phyloP scores from a whole-genome alignment of 2,113 vertebrate species.

The Tichodroma muraria region DNA sequence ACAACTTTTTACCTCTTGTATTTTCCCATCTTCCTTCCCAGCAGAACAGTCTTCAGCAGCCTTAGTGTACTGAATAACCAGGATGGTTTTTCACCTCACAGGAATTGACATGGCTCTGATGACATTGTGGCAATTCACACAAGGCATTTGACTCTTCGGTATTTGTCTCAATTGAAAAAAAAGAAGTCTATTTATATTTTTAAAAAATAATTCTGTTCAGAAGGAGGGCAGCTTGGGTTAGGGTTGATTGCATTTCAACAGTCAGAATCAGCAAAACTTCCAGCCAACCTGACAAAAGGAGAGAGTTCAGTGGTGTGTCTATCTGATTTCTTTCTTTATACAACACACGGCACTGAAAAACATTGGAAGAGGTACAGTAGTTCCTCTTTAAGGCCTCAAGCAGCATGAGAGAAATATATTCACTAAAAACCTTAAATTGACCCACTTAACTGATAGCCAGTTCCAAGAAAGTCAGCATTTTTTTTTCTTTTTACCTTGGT shows the following conservation, averaged over 20 bases:
- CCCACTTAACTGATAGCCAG: background rate
- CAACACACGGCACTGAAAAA: background rate
- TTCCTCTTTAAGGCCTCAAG: slow-evolving; percentile 18
- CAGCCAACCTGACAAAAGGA: background rate
- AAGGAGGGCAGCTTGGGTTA: background rate
- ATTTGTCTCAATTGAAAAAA: background rate
- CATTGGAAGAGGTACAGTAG: background rate
- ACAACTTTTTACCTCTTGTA: background rate
- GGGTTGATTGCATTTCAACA: background rate
- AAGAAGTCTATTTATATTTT: background rate
- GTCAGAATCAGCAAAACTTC: background rate
- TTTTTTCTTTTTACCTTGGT: background rate
- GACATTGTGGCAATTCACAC: background rate
- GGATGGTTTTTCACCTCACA: background rate
- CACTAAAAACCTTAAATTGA: slow-evolving; percentile 3
- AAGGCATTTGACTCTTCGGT: background rate
- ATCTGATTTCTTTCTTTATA: background rate
- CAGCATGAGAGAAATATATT: background rate
- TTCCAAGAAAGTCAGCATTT: slow-evolving; percentile 24
- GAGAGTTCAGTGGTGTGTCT: background rate
- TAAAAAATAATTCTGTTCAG: background rate
- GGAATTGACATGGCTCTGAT: background rate
- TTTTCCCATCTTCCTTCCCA: background rate
- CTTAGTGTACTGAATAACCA: background rate
- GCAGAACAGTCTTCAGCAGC: background rate